These are phyloP conservation scores for Melanogrammus aeglefinus DNA, from an alignment of 2,797 vertebrate species.

Conservation along the genomic window DNA sequence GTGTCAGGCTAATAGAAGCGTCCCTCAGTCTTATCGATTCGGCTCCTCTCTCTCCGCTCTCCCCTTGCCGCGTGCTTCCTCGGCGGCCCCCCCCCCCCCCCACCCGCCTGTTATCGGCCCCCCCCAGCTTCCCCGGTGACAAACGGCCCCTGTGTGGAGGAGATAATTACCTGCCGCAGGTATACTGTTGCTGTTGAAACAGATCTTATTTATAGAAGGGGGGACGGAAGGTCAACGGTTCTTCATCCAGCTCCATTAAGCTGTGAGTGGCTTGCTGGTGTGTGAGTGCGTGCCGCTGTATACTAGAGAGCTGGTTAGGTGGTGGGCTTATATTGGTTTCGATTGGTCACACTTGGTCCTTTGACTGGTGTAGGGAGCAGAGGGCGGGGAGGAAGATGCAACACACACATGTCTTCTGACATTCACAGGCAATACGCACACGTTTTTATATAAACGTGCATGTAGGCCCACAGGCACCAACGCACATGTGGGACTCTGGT, in stretches of 20 bases:
- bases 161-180: constrained; percentile 5
- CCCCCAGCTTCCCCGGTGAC: constrained; percentile 10
- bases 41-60: constrained; percentile 2
- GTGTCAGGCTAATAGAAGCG: constrained; percentile 9
- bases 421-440: not conserved
- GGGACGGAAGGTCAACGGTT: constrained; percentile 11
- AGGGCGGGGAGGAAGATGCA: too few species aligned
- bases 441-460: not conserved
- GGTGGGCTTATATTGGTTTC: too few species aligned
- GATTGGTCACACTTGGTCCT: too few species aligned
- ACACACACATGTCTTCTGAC: too few species aligned
- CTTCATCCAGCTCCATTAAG: constrained; percentile 23
- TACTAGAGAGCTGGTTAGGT: too few species aligned
- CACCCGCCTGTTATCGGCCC: not conserved
- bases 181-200: constrained; percentile 6
- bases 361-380: too few species aligned
- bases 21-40: constrained; percentile 34
- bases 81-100: too few species aligned
- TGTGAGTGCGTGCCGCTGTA: not conserved
- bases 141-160: constrained; percentile 4
- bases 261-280: constrained; percentile 6
- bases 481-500: too few species aligned
- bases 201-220: not conserved
- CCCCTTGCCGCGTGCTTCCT: not conserved
- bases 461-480: not conserved